Evolutionary conservation across 2,797 vertebrate genomes (phyloP), one percentile per base, ranked within the genome.

Genomic region (Podarcis siculus): DNA sequence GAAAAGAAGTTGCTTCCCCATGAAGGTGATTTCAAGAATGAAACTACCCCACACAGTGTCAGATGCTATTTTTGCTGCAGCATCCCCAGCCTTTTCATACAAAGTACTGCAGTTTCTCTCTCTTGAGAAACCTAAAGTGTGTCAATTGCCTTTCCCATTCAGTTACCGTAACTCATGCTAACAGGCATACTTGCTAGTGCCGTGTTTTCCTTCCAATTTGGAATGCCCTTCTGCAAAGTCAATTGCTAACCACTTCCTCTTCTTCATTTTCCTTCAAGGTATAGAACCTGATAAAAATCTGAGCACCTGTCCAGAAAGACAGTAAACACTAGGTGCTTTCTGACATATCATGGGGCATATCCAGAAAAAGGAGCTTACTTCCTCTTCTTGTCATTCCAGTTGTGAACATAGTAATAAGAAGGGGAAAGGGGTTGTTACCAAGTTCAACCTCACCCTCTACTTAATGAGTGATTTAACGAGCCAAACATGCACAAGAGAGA

Each of bases 1-100:
- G 83, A 90, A 90, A 95, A 91, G 78, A 86, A 91, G 86, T 80
- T 78, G n/a, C 77, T 86, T 49, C 94, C 87, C 87, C 66, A 87
- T 81, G 83, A 86, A 87, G 92, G 79, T 90, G 58, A 10, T 39
- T 86, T 90, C 77, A 79, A 64, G 25, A 66, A 58, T 61, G 67
- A 79, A 79, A 10, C n/a, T 82, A 83, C 49, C 75, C 64, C 67
- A 80, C 55, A 30, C 27, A 61, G 66, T 27, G 64, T n/a, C 35
- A 72, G 72, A 66, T 39, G 55, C 58, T 25, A 67, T 49, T 55
- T 27, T 25, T 49, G 49, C 27, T 15, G 25, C 49, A 72, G 55
- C 25, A 7, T 39, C 67, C 4, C 27, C 17, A 30, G 37, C 19
- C 73, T 67, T 64, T 81, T 64, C 61, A 64, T 64, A 64, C 32